Base-by-base conservation (phyloP, 2,113 vertebrate species). In the Polypterus bichir region DNA sequence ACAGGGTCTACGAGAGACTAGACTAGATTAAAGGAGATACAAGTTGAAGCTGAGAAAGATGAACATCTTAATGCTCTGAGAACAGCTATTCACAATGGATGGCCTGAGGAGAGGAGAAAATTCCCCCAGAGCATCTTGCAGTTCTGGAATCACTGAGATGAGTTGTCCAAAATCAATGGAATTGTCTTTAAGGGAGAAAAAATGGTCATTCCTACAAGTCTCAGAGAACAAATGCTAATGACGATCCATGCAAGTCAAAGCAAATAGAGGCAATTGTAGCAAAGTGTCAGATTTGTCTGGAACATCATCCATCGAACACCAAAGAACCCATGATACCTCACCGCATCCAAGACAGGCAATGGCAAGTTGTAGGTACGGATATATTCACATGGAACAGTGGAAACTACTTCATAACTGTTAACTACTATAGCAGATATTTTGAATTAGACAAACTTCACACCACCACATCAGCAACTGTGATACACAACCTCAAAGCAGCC, bases 321-420 rank as follows among this genome's bases (percentile, higher is more conserved):
- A 62, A 59, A 55, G 59, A 66, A 56, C 62, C 47, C 27, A 11
- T 67, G 54, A 45, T 48, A 47, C 53, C 49, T 52, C 63, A 63
- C 44, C 61, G 54, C 62, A 55, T 64, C 64, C 59, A 57, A 44
- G 63, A 68, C 53, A 65, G 62, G 44, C 56, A 49, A 54, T 67
- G 59, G 49, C 65, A 62, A 48, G 64, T 64, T 9, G 49, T 54
- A 49, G 62, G 59, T 46, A 47, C 61, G 46, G 55, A 59, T 49
- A 6, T 66, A 3, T 66, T 70, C 9, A 64, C 44, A 3, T 59
- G 62, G 47, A 9, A 46, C 63, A 52, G 63, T 45, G 52, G 59
- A 27, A 3, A 63, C 44, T 62, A 65, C 7, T 45, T 65, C 62
- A 47, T 65, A 4, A 10, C 59, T 47, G 60, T 65, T 57, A 59